Percentiles rank a stretch among this genome's conserved stretches.
phyloP scores from a whole-genome alignment of 2,113 vertebrate genomes.

The Anoura caudifer region DNA sequence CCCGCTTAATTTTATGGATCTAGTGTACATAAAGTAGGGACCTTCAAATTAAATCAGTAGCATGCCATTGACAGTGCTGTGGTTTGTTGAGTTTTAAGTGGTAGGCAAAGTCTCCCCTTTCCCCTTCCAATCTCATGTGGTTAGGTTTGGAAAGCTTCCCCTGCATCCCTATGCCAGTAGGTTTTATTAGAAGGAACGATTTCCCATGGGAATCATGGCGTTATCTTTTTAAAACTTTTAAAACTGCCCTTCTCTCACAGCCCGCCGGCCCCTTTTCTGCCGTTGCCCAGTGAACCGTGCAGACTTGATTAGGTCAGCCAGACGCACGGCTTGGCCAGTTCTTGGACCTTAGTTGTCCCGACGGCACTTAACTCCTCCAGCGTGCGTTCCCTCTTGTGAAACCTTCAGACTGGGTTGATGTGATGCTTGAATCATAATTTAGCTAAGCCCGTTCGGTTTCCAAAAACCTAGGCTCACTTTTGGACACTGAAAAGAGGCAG shows the following conservation, averaged over 20 bases:
- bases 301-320: background rate
- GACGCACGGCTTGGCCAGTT: background rate
- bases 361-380: background rate
- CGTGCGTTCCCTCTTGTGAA: background rate
- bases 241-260: background rate
- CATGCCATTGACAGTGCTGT: background rate
- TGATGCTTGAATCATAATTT: background rate
- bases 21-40: background rate
- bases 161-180: background rate
- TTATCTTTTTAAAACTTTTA: background rate
- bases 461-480: background rate
- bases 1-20: conserved; percentile 46
- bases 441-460: background rate
- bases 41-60: background rate
- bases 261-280: background rate
- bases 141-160: background rate
- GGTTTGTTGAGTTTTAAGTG: background rate
- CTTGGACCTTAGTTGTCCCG: background rate
- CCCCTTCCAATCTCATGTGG: background rate
- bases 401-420: background rate
- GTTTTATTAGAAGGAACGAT: background rate
- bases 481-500: background rate
- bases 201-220: background rate
- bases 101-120: background rate
- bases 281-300: background rate